Conservation (phyloP, 92 coral and sea anemone species). For the Epizoanthus illoricatus region DNA sequence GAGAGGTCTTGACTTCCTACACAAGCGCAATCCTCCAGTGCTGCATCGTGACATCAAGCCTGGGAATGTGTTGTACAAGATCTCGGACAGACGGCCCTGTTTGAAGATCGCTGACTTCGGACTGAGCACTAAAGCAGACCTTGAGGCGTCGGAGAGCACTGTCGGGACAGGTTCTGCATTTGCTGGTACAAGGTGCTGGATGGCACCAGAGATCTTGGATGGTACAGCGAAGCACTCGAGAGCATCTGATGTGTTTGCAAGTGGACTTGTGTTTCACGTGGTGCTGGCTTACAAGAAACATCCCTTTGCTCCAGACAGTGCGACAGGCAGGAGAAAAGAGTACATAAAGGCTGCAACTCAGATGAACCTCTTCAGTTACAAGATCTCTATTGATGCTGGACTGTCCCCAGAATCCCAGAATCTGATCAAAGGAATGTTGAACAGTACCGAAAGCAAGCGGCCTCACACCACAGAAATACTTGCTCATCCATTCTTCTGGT, state of each 20-base stretch:
- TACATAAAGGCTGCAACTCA: background rate
- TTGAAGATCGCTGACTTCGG: no score
- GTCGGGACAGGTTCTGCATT: background rate
- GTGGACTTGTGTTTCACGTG: conserved; percentile 9
- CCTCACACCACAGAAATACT: background rate
- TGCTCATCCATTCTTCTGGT: background rate
- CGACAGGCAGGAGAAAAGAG: background rate
- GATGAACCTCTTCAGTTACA: background rate
- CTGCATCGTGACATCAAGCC: no score
- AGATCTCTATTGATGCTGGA: background rate
- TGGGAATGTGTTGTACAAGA: no score
- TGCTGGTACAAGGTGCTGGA: background rate
- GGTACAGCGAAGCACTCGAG: background rate
- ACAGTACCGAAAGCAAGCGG: background rate
- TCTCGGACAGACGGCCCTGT: no score
- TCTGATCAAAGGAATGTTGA: background rate
- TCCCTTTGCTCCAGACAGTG: background rate
- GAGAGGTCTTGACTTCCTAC: no score
- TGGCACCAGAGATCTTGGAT: background rate
- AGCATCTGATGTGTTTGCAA: background rate
- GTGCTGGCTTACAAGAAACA: background rate
- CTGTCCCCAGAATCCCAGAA: background rate
- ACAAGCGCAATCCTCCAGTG: no score
- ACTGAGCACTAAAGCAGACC: no score
- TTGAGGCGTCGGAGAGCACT: background rate